Evolutionary conservation across 2,113 vertebrate species (phyloP), one percentile per base, ranked within the genome.

Genomic region (Bothrops jararaca): DNA sequence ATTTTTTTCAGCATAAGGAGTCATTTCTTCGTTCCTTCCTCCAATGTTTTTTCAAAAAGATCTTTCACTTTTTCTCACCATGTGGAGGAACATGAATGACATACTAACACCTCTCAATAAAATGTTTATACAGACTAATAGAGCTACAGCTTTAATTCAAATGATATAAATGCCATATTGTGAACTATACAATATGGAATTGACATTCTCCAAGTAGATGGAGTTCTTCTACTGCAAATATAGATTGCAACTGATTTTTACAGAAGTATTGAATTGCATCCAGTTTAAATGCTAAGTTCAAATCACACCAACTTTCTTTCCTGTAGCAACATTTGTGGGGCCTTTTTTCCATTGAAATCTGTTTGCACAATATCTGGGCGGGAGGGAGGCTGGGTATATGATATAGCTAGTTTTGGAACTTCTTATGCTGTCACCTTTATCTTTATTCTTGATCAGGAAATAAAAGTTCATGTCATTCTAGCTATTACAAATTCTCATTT

Each of bases 351-450:
- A 95, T 94, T 89, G 86, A 88, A 95, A 89, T 57, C 94, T 91
- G 86, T 88, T 93, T 96, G 95, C 48, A 93, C 3, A 90, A 22
- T 22, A 6, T 94, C 88, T 87, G 0, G 1, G 3, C 26, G 29
- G 12, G 29, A 0, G 12, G 5, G 5, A n/a, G n/a, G 86, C 85
- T 93, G 92, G 9, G 92, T 90, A 96, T 96, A 94, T 90, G 92
- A 95, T 88, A 80, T 22, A 90, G 91, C 50, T 96, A 64, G 94
- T 80, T 53, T 92, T 91, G 93, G 93, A 48, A 88, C 56, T 74
- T 56, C 89, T 93, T 95, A 85, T 92, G 69, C 86, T 39, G 2
- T 29, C 85, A 96, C 88, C 60, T 97, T 95, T 94, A 93, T 92
- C 94, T 96, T 91, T 86, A 94, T 34, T 93, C 90, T 29, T 23